Percentiles rank a stretch among this genome's conserved stretches.
These are phyloP conservation scores for Leptinotarsa defecta DNA, from an alignment of 1,140 invertebrate species.

Conservation along the genomic window DNA sequence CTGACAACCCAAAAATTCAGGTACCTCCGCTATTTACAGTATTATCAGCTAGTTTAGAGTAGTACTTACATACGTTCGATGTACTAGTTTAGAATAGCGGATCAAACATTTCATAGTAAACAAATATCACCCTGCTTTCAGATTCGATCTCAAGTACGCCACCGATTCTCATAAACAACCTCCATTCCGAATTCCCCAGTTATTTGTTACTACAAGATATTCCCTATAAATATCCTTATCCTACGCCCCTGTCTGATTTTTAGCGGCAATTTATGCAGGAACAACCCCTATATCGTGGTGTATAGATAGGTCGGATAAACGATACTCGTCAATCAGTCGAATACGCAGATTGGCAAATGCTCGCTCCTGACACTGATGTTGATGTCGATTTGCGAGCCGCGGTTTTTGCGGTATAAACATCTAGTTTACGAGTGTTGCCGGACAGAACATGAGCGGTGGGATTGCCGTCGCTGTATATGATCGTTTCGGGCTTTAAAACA, in stretches of 20 bases:
- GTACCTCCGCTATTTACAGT: too few species aligned
- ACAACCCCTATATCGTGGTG: constrained; percentile 20
- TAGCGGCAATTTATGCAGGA: constrained; percentile 25
- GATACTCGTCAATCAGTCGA: constrained; percentile 55
- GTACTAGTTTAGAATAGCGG: too few species aligned
- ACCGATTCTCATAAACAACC: constrained; percentile 20
- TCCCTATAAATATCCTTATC: constrained; percentile 23
- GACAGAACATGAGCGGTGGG: constrained; percentile 33
- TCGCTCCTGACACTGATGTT: constrained; percentile 51
- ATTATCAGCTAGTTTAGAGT: too few species aligned
- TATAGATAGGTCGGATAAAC: constrained; percentile 34
- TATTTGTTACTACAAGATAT: constrained; percentile 21
- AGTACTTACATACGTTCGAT: too few species aligned
- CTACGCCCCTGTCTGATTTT: constrained; percentile 26
- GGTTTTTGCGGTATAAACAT: constrained; percentile 60
- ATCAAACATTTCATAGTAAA: not conserved
- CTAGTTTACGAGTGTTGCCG: constrained; percentile 55
- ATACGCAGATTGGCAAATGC: constrained; percentile 56
- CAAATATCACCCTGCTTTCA: not conserved
- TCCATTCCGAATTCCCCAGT: constrained; percentile 15
- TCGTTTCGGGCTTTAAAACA: constrained; percentile 31
- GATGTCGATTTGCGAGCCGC: constrained; percentile 57
- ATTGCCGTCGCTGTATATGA: constrained; percentile 33
- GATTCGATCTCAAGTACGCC: constrained; percentile 10
- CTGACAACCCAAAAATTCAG: too few species aligned